phyloP scores from a whole-genome alignment of 2,113 vertebrate species.

The Rhinoptilus africanus region DNA sequence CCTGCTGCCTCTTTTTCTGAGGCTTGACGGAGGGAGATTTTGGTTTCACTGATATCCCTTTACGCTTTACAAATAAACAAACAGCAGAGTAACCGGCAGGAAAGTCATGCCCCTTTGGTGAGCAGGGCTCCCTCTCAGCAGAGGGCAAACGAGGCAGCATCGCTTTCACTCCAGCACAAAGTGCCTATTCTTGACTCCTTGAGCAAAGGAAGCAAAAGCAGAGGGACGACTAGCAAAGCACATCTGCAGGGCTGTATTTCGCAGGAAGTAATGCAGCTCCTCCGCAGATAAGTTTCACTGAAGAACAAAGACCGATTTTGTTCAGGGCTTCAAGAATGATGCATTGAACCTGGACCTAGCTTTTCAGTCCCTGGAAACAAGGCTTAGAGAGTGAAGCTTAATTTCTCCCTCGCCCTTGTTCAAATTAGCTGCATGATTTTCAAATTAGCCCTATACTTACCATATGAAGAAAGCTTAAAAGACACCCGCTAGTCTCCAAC shows the following conservation, averaged over 20 bases:
- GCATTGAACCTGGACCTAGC: conserved; percentile 63
- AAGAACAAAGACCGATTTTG: conserved; percentile 77
- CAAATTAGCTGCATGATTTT: not conserved
- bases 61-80: conserved; percentile 55
- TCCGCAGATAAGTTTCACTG: conserved; percentile 76
- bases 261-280: conserved; percentile 72
- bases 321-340: conserved; percentile 57
- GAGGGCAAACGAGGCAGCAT: conserved; percentile 57
- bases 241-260: conserved; percentile 71
- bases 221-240: conserved; percentile 24
- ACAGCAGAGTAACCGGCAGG: conserved; percentile 50
- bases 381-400: not conserved
- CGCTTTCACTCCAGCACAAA: conserved; percentile 73
- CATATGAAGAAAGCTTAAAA: not conserved
- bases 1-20: not conserved
- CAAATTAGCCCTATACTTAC: not conserved
- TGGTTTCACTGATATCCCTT: not conserved
- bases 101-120: conserved; percentile 45
- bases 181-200: conserved; percentile 73
- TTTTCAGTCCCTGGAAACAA: conserved; percentile 61
- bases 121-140: conserved; percentile 18
- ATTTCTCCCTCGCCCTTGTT: not conserved
- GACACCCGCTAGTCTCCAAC: not conserved
- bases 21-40: not conserved
- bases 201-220: conserved; percentile 55